Conservation (phyloP, 92 coral and sea anemone genomes). For the Epizoanthus fatuus region DNA sequence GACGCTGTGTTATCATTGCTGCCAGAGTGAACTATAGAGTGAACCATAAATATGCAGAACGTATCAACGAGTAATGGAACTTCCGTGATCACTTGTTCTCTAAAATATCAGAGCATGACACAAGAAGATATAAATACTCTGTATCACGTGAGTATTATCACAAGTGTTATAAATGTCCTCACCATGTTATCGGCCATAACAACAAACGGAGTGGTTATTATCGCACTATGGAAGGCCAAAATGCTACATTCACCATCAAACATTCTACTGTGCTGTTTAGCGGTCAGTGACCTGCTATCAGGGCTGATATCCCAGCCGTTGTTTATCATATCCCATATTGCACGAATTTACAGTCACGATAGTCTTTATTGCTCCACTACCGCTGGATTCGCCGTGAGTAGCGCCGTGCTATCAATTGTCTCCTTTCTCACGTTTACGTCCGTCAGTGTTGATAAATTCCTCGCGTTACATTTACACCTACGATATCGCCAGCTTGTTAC, state of each 20-base stretch:
- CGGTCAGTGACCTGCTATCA: conserved; percentile 43
- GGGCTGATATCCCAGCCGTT: conserved; percentile 50
- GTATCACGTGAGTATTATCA: conserved; percentile 25
- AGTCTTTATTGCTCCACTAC: conserved; percentile 25
- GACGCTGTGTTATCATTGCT: no score
- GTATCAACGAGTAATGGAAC: neutral
- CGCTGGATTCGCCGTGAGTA: conserved; percentile 28
- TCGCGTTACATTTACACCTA: conserved; percentile 36
- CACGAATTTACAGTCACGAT: conserved; percentile 20
- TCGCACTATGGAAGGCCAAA: conserved; percentile 29
- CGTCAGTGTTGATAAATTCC: conserved; percentile 40
- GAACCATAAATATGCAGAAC: conserved; percentile 8
- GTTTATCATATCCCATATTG: conserved; percentile 41
- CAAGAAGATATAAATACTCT: conserved; percentile 19
- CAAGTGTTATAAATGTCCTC: conserved; percentile 13
- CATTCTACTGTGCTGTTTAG: conserved; percentile 42
- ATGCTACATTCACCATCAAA: conserved; percentile 44
- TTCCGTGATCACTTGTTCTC: conserved; percentile 17
- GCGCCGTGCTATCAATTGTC: conserved; percentile 29
- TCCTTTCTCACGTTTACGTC: conserved; percentile 34
- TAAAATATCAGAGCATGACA: conserved; percentile 28
- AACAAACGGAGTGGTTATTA: conserved; percentile 19
- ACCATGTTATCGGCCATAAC: conserved; percentile 8
- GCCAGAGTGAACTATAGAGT: no score
- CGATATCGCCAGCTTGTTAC: conserved; percentile 37